phyloP scores from a whole-genome alignment of 2,113 vertebrate species.

The Theristicus caerulescens region DNA sequence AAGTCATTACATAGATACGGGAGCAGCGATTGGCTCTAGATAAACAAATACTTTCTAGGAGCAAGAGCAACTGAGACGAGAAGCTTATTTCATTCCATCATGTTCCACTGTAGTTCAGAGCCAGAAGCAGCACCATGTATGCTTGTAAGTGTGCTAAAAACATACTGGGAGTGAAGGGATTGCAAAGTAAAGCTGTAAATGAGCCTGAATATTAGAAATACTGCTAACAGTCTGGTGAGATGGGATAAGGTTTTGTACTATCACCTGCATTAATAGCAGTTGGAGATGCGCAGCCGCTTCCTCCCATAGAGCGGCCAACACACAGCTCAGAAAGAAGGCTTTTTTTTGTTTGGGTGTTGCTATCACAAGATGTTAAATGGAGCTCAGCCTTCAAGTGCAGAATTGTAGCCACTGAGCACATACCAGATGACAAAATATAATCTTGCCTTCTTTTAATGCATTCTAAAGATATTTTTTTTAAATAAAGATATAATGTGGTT shows the following conservation, averaged over 20 bases:
- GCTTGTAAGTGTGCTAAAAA: neutral
- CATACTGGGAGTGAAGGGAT: neutral
- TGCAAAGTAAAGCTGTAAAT: neutral
- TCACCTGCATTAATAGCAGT: neutral
- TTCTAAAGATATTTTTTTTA: neutral
- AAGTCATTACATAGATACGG: constrained; percentile 64
- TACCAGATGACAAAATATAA: neutral
- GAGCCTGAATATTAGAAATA: neutral
- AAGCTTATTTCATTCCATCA: constrained; percentile 47
- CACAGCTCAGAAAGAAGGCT: neutral
- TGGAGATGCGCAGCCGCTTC: neutral
- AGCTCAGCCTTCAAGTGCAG: neutral
- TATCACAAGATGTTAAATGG: neutral
- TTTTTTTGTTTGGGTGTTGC: neutral
- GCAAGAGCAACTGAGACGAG: neutral
- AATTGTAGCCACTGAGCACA: neutral
- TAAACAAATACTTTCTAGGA: constrained; percentile 69
- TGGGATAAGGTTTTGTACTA: neutral
- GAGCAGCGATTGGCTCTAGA: constrained; percentile 38
- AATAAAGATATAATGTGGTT: neutral
- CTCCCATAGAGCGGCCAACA: neutral
- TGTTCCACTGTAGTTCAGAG: constrained; percentile 9
- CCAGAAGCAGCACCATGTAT: neutral
- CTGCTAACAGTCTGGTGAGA: neutral
- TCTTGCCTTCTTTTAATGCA: neutral